phyloP scores from a whole-genome alignment of 2,113 vertebrate species.

The Drymodes brunneopygia region DNA sequence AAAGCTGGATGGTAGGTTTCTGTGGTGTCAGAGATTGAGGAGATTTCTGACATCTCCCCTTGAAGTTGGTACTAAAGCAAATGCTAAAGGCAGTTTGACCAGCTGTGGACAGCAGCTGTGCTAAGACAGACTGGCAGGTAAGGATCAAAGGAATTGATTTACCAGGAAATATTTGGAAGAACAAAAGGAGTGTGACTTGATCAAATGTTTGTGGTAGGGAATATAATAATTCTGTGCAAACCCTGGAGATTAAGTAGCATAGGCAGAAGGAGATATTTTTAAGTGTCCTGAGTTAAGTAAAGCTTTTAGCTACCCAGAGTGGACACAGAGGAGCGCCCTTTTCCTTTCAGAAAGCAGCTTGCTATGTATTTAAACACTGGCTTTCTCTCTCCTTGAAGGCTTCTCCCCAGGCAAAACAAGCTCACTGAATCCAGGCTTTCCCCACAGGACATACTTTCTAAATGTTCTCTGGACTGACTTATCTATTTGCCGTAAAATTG shows the following conservation, averaged over 20 bases:
- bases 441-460: background rate
- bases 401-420: background rate
- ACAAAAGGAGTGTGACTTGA: background rate
- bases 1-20: background rate
- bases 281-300: background rate
- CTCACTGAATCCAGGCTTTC: background rate
- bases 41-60: background rate
- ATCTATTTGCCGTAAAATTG: background rate
- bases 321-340: background rate
- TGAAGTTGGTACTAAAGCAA: accelerated
- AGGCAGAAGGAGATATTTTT: background rate
- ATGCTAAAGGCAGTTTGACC: background rate
- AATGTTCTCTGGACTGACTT: background rate
- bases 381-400: background rate
- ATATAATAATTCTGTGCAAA: background rate
- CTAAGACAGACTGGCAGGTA: background rate
- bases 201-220: background rate
- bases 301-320: background rate
- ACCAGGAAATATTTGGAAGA: background rate
- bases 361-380: background rate
- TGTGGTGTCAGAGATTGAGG: background rate
- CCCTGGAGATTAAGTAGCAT: background rate
- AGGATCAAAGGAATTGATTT: background rate
- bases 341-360: background rate
- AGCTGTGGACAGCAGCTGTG: background rate